phyloP scores from a whole-genome alignment of 2,888 invertebrate species.

The Cyaniris semiargus region DNA sequence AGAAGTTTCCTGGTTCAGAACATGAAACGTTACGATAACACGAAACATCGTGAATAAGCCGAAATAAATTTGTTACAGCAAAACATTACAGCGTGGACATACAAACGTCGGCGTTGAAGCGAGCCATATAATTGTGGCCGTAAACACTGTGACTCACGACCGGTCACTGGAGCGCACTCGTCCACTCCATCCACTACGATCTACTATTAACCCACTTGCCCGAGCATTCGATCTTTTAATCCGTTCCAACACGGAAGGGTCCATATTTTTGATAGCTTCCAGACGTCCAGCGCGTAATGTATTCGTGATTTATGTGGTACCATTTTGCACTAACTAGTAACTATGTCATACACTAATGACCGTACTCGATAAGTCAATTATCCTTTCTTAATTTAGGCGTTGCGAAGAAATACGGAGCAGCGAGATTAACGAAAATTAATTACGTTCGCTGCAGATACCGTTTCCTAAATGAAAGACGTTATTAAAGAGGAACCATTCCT shows the following conservation, averaged over 20 bases:
- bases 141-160: slow-evolving; percentile 58
- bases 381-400: neutral
- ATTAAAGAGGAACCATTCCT: neutral
- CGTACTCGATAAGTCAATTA: slow-evolving; percentile 28
- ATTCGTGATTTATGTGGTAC: slow-evolving; percentile 48
- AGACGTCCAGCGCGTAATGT: slow-evolving; percentile 46
- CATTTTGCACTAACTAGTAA: neutral
- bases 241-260: slow-evolving; percentile 57
- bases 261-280: slow-evolving; percentile 42
- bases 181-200: slow-evolving; percentile 56
- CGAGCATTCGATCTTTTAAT: slow-evolving; percentile 51
- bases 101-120: slow-evolving; percentile 38
- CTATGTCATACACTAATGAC: slow-evolving; percentile 21
- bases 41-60: slow-evolving; percentile 26
- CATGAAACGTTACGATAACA: slow-evolving; percentile 17
- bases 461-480: neutral
- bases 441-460: neutral
- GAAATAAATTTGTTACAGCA: slow-evolving; percentile 29
- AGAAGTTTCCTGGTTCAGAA: slow-evolving; percentile 23
- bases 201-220: slow-evolving; percentile 67
- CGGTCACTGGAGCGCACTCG: slow-evolving; percentile 61
- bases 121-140: slow-evolving; percentile 43
- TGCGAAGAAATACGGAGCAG: neutral
- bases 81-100: slow-evolving; percentile 17
- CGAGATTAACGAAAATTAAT: neutral